Base-by-base conservation (phyloP, 2,888 invertebrate genomes). In the Embidobia sp. region DNA sequence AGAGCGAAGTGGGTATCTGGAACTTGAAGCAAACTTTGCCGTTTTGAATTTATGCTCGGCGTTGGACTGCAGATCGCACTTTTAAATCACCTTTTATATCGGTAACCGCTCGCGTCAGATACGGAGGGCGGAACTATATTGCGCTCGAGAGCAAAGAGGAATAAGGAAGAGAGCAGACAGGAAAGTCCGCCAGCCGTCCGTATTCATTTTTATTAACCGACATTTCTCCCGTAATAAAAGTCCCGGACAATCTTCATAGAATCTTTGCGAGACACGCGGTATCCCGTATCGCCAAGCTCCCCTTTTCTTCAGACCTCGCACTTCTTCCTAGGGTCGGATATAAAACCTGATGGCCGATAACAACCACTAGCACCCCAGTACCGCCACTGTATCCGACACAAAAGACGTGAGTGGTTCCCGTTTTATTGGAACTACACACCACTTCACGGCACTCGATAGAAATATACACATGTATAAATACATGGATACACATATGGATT, bases 301-400 rank as follows among this genome's bases (percentile, higher is more conserved):
- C 80, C 78, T 64, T 79, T 78, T 79, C 77, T 63, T 79, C 61
- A 37, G 35, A 29, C 63, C 81, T 63, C 64, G 46, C 67, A 73
- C 77, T 81, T 69, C 77, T 76, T 63, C 73, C 40, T 78, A 79
- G 80, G 84, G 81, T 80, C 81, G 72, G 67, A 87, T 87, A 89
- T 89, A 89, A 89, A 89, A 89, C 89, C 88, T 87, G 89, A 89
- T 89, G 88, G 88, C 89, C 89, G 89, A 89, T 89, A 89, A 89
- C 88, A 89, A 89, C 89, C 88, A 87, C 88, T 88, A 86, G 87
- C 85, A 79, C 83, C 80, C 82, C 82, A 73, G 49, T 57, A 77
- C 79, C 67, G 67, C 74, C 70, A 67, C 74, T 79, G 69, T 77
- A 77, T 79, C 67, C 85, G 83, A 86, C 87, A 89, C 88, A 89